Base-by-base conservation (phyloP, 2,797 vertebrate species). In the Muraenolepis orangiensis region DNA sequence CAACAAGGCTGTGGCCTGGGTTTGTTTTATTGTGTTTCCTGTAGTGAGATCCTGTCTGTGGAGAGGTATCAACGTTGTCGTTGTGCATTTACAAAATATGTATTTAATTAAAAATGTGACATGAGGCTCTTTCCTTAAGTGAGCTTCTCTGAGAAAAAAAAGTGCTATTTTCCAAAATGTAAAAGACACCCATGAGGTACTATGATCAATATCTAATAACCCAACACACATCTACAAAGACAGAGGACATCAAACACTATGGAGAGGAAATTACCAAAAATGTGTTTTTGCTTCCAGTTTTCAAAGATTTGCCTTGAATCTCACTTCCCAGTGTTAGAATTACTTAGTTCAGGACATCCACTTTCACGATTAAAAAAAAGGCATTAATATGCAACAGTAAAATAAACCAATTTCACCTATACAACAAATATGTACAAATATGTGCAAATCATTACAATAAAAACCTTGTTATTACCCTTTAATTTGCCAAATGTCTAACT, bases 281-380 rank as follows among this genome's bases (percentile, higher is more conserved):
- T 81, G 30, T n/a, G 32, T 40, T 57, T 77, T 82, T 16, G 77
- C 38, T 74, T 88, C 78, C 73, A 78, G 77, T 78, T 29, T 38
- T 84, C n/a, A 82, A 76, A 79, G 23, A 69, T 69, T 78, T 69
- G 71, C 72, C 10, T 77, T 32, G 46, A 71, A 28, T 72, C 51
- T 83, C 36, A 71, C 68, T 78, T 72, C 74, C 82, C 82, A 87
- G 85, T 89, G 86, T 90, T 86, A 89, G 66, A 46, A 34, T 78
- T 68, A 28, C n/a, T 57, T 5, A 29, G 20, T 69, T 46, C 36
- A 74, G 70, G 34, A 80, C 3, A 57, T 72, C 70, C n/a, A 34
- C 71, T 1, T 12, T 64, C 74, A 36, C 6, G 80, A 57, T 57
- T 40, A 74, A 79, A 5, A 74, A 38, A 14, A 72, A 74, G 6